Evolutionary conservation across 2,113 vertebrate species (phyloP).

Genomic region (Notarius lentiginosus): DNA sequence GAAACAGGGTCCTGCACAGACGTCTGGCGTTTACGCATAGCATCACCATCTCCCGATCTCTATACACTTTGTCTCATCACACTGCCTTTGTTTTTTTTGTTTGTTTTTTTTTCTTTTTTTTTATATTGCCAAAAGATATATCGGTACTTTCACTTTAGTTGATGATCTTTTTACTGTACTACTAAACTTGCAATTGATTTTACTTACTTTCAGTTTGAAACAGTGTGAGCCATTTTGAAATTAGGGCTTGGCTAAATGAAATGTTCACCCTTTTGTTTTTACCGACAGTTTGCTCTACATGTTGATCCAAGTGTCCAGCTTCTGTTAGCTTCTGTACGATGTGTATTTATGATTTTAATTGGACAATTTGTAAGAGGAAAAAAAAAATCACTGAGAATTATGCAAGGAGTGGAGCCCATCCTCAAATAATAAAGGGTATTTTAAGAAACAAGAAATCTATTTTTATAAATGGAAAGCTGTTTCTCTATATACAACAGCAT

Average conservation of each 20-base stretch:
- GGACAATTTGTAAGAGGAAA: slow-evolving; percentile 64
- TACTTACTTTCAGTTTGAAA: slow-evolving; percentile 31
- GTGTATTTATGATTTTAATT: slow-evolving; percentile 73
- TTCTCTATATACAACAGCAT: slow-evolving; percentile 48
- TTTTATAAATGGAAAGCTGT: slow-evolving; percentile 71
- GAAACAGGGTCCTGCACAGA: slow-evolving; percentile 99
- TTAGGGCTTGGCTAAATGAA: slow-evolving; percentile 29
- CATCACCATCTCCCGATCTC: slow-evolving; percentile 85
- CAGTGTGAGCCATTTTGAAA: slow-evolving; percentile 29
- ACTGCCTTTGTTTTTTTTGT: slow-evolving; percentile 23
- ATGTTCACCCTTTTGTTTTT: slow-evolving; percentile 38
- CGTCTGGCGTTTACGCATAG: slow-evolving; percentile 93
- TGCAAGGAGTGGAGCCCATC: slow-evolving; percentile 64
- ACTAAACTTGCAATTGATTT: slow-evolving; percentile 59
- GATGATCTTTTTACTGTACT: slow-evolving; percentile 80
- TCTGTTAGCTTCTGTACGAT: slow-evolving; percentile 81
- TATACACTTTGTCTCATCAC: slow-evolving; percentile 37
- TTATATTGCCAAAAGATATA: slow-evolving; percentile 63
- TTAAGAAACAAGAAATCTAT: slow-evolving; percentile 77
- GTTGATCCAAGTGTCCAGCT: slow-evolving; percentile 79
- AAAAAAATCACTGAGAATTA: slow-evolving; percentile 70
- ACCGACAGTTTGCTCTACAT: slow-evolving; percentile 78
- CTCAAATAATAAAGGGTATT: slow-evolving; percentile 75
- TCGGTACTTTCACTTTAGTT: slow-evolving; percentile 69
- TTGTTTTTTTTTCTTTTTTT: slow-evolving; percentile 51